phyloP scores from a whole-genome alignment of 2,888 invertebrate species.

The Drosophila conformis region DNA sequence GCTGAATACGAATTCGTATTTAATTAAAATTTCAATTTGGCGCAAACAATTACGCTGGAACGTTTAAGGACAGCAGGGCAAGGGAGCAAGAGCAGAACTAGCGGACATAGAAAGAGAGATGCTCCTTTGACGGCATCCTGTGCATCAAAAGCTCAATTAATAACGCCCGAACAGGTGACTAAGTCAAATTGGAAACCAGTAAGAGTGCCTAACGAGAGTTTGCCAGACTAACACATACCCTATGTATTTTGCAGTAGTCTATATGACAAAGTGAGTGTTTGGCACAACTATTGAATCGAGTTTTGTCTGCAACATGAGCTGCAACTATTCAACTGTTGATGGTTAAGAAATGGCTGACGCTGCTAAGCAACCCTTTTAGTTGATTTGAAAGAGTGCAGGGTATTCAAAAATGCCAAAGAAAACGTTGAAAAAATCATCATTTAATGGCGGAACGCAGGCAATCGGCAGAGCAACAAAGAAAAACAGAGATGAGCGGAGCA shows the following conservation, averaged over 20 bases:
- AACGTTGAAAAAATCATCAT: conserved; percentile 47
- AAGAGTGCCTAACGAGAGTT: conserved; percentile 2
- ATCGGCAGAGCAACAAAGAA: neutral
- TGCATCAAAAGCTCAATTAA: conserved; percentile 73
- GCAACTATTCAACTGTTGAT: neutral
- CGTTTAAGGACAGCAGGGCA: conserved; percentile 10
- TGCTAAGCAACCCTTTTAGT: neutral
- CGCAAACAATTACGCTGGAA: conserved; percentile 49
- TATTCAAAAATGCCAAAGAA: conserved; percentile 26
- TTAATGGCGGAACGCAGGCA: conserved; percentile 27
- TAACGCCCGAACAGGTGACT: conserved; percentile 70
- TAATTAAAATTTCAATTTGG: conserved; percentile 72
- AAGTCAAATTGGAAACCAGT: conserved; percentile 48
- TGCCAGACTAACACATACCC: neutral
- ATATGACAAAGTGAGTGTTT: neutral
- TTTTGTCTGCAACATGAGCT: neutral
- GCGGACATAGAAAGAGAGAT: conserved; percentile 1
- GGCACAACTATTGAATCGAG: neutral
- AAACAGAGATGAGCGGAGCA: conserved; percentile 1
- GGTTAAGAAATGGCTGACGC: neutral
- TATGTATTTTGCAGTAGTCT: neutral
- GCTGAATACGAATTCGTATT: conserved; percentile 36
- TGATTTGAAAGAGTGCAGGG: neutral
- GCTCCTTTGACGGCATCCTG: conserved; percentile 29
- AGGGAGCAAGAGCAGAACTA: neutral